phyloP scores from a whole-genome alignment of 2,113 vertebrate species.

The Cricetomys ansorgei region DNA sequence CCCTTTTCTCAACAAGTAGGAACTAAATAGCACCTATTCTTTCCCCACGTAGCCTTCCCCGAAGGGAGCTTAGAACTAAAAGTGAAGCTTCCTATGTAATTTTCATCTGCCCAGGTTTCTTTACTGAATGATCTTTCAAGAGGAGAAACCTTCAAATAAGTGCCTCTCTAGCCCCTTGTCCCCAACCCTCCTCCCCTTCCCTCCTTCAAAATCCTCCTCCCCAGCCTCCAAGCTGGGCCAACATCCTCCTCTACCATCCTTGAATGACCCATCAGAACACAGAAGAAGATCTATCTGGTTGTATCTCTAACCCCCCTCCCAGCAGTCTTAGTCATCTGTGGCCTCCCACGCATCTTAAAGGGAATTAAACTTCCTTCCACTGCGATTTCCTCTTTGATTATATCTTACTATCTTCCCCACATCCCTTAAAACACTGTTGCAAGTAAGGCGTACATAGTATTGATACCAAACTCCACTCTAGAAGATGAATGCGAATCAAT shows the following conservation, averaged over 20 bases:
- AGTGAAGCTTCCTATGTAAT: not conserved
- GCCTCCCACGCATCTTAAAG: not conserved
- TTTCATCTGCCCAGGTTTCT: not conserved
- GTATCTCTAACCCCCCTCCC: not conserved
- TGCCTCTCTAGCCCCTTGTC: not conserved
- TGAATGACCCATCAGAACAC: accelerated
- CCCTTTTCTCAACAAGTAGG: not conserved
- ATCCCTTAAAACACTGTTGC: not conserved
- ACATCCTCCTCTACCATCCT: accelerated
- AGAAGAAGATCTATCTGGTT: not conserved
- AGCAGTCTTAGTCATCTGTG: not conserved
- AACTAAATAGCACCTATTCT: not conserved
- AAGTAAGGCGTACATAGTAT: not conserved
- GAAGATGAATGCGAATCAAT: not conserved
- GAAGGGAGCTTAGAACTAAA: not conserved
- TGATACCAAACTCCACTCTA: not conserved
- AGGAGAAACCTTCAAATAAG: not conserved
- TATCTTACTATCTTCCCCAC: not conserved
- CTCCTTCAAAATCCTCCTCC: not conserved
- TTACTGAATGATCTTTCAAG: not conserved
- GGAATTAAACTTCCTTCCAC: not conserved
- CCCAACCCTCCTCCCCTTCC: not conserved
- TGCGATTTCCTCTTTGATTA: not conserved
- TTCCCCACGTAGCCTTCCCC: not conserved
- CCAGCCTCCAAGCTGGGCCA: too few relatives aligned